These are phyloP conservation scores for Teinopalpus imperialis DNA, from an alignment of 2,888 invertebrate species.

Conservation along the genomic window DNA sequence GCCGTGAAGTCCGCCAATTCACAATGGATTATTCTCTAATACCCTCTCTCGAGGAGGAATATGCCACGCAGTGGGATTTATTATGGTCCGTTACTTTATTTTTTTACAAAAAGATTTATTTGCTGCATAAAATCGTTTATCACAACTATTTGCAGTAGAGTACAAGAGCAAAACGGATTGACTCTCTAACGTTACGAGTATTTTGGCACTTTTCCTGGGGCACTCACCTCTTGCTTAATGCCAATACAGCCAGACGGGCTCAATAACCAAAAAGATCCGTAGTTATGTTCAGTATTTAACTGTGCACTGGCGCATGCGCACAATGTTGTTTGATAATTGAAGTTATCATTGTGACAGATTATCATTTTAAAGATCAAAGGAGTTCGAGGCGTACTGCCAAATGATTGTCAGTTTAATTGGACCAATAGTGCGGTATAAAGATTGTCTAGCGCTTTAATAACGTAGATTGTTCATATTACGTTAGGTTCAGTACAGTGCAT, in stretches of 20 bases:
- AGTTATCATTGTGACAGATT: not conserved
- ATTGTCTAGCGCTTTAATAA: not conserved
- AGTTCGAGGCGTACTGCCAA: constrained; percentile 14
- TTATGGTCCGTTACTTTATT: too few species aligned
- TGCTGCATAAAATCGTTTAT: constrained; percentile 3
- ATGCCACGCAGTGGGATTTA: too few species aligned
- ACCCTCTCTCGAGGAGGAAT: too few species aligned
- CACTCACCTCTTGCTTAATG: constrained; percentile 22
- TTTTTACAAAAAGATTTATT: too few species aligned
- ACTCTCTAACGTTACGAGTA: constrained; percentile 7
- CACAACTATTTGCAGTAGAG: too few species aligned
- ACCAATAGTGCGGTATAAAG: too few species aligned
- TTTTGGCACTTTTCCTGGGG: constrained; percentile 25
- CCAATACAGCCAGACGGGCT: constrained; percentile 16
- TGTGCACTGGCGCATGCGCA: not conserved
- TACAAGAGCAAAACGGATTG: constrained; percentile 13
- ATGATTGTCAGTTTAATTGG: constrained; percentile 1
- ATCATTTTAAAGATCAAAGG: constrained; percentile 1
- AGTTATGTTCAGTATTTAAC: constrained; percentile 9
- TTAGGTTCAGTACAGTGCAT: constrained; percentile 1
- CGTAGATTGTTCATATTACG: not conserved
- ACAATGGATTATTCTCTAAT: too few species aligned
- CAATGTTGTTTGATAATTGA: not conserved
- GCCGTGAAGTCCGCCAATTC: too few species aligned
- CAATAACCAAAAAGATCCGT: not conserved